These are phyloP conservation scores for Meloe dianella DNA, from an alignment of 2,888 invertebrate species.

Conservation along the genomic window DNA sequence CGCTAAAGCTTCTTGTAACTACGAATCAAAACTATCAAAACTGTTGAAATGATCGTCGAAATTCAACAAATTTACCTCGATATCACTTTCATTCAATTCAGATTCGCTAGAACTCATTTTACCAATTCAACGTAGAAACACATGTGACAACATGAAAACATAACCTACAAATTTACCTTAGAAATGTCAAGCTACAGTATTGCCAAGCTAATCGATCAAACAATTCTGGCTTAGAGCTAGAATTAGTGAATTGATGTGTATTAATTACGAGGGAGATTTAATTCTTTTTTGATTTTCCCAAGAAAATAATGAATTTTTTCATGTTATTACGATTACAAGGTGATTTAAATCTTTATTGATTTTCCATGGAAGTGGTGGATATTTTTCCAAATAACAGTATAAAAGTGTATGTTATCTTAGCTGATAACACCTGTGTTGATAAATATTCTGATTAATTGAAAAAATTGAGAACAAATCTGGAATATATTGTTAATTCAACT, in stretches of 20 bases:
- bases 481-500: no score
- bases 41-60: slow-evolving; percentile 19
- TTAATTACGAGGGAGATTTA: background rate
- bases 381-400: no score
- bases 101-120: slow-evolving; percentile 46
- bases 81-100: slow-evolving; percentile 49
- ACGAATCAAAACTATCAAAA: slow-evolving; percentile 44
- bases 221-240: background rate
- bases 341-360: no score
- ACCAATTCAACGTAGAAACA: background rate
- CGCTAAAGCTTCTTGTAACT: slow-evolving; percentile 91
- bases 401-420: no score
- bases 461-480: no score
- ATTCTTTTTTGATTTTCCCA: no score
- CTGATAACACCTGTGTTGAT: no score
- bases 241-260: background rate
- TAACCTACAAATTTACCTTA: background rate
- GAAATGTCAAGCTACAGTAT: background rate
- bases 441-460: no score
- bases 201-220: background rate
- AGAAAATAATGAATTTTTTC: no score
- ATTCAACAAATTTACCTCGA: slow-evolving; percentile 42
- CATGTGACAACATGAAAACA: background rate
- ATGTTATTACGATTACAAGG: no score
- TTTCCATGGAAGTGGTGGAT: no score